Evolutionary conservation across 2,113 vertebrate genomes (phyloP).

Genomic region (Camelus bactrianus): DNA sequence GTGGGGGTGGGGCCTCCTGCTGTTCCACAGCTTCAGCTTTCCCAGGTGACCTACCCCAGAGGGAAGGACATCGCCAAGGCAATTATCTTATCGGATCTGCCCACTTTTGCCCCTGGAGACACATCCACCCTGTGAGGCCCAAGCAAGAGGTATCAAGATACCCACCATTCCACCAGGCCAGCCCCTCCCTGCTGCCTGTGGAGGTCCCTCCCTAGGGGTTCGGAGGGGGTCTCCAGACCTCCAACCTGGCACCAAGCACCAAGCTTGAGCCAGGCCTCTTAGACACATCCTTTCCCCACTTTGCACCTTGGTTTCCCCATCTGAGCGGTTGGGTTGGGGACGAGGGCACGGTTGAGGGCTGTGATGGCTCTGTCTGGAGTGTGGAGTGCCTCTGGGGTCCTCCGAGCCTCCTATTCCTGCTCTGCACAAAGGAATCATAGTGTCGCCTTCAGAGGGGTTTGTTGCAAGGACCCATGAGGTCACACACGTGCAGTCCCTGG

Average conservation of each 20-base stretch:
- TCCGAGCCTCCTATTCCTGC: not conserved
- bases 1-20: not conserved
- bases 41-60: constrained; percentile 30
- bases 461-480: not conserved
- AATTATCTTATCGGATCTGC: constrained; percentile 58
- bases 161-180: not conserved
- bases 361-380: not conserved
- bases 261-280: not conserved
- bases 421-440: not conserved
- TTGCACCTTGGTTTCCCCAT: not conserved
- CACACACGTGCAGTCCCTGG: not conserved
- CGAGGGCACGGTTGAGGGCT: not conserved
- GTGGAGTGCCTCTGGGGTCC: not conserved
- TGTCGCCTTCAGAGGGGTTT: fast-evolving
- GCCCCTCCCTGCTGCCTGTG: not conserved
- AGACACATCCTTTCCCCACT: not conserved
- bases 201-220: not conserved
- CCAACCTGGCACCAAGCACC: not conserved
- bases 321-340: not conserved
- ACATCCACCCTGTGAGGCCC: not conserved
- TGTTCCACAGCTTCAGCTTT: constrained; percentile 27
- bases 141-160: not conserved
- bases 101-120: not conserved
- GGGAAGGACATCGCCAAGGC: constrained; percentile 44
- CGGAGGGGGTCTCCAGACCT: not conserved